Percentiles rank a stretch among this genome's conserved stretches.
These are phyloP conservation scores for Ageneiosus marmoratus DNA, from an alignment of 2,113 vertebrate species.

Conservation along the genomic window DNA sequence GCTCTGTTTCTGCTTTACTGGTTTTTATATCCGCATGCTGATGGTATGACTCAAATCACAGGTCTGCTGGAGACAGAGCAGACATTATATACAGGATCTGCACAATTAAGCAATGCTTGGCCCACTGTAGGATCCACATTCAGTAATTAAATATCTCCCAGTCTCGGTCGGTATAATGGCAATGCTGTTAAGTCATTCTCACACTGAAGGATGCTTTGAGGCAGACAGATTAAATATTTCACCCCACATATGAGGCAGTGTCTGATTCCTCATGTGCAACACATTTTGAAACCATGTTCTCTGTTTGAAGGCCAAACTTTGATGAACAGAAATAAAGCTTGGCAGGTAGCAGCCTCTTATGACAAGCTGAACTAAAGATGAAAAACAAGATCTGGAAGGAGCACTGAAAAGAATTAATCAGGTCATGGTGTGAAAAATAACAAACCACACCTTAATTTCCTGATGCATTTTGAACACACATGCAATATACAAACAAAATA, in stretches of 20 bases:
- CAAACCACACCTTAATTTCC: background rate
- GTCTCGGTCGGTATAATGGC: constrained; percentile 51
- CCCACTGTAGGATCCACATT: constrained; percentile 64
- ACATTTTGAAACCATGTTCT: constrained; percentile 47
- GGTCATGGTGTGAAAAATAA: background rate
- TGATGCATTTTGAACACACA: background rate
- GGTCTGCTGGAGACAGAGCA: constrained; percentile 68
- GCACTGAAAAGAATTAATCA: background rate
- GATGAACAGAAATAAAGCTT: constrained; percentile 49
- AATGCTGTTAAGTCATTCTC: constrained; percentile 27
- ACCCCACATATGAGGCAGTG: constrained; percentile 31
- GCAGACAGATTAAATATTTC: constrained; percentile 52
- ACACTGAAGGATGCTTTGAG: constrained; percentile 36
- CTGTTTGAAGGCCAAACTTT: constrained; percentile 39
- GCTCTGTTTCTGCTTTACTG: constrained; percentile 53
- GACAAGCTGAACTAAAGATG: constrained; percentile 17
- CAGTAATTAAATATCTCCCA: constrained; percentile 66
- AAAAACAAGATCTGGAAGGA: background rate
- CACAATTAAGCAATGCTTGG: constrained; percentile 61
- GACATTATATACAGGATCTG: constrained; percentile 68
- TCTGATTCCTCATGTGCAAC: constrained; percentile 61
- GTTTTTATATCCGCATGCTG: constrained; percentile 60
- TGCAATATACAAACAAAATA: background rate
- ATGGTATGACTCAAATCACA: constrained; percentile 67
- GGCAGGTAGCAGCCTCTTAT: constrained; percentile 23